Evolutionary conservation across 2,113 vertebrate species (phyloP), one percentile per base, ranked within the genome.

Genomic region (Dolichallabes microphthalmus): DNA sequence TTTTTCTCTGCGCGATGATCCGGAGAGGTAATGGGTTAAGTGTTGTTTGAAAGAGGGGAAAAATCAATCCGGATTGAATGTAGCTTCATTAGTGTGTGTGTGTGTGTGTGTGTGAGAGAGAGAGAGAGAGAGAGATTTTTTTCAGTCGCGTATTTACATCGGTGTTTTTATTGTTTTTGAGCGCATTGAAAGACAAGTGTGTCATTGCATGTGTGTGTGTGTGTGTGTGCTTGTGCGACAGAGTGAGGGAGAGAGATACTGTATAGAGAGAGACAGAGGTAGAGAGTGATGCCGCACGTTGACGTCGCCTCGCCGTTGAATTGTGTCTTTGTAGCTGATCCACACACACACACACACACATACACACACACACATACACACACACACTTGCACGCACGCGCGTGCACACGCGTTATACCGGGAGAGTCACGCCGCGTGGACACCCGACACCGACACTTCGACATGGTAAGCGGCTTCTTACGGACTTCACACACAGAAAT

Each of bases 51-150:
- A 45, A 25, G 55, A 52, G 60, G 76, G 94, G 94, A 96, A 97
- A 74, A 74, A 96, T 96, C 96, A 96, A 96, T 96, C 96, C 96
- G 96, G 96, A 96, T 96, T 97, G 93, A 94, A 96, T 96, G 96
- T 96, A 95, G 96, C 96, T 96, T 97, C 95, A 97, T 98, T 97
- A 96, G 95, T 96, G 94, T 93, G 55, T 60, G 66, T 57, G 66
- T 57, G 69, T n/a, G 22, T 25, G 68, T 39, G 64, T 19, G 55
- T n/a, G 52, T 17, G 32, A 60, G 58, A 50, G 11, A n/a, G 12
- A 20, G 35, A 27, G 10, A 13, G 25, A 25, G 30, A 55, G 92
- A 94, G 93, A 91, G 92, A 94, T 96, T 69, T 97, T 97, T 96
- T 96, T 96, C 93, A 94, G 93, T 93, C 95, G 94, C 94, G 94